Evolutionary conservation across 2,888 invertebrate genomes (phyloP), one percentile per base, ranked within the genome.

Genomic region (Trissonchulus latispiculum): DNA sequence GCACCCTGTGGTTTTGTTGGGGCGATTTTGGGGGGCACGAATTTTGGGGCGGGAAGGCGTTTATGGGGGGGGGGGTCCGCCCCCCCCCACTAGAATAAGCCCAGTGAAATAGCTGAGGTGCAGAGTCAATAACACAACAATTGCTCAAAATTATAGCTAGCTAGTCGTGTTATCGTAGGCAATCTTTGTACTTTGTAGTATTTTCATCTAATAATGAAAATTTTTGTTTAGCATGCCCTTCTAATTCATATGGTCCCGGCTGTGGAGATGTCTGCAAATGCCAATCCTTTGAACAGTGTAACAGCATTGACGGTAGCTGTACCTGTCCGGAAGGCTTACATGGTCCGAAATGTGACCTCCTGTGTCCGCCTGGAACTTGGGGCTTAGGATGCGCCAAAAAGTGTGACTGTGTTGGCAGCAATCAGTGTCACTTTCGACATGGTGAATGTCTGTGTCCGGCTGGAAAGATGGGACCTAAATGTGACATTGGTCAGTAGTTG

Each of bases 391-490:
- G 79, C 71, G 62, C 73, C n/a, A 37, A 77, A 71, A 36, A 62
- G n/a, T 80, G 80, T 69, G 37, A 74, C 64, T 78, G 78, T 66
- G 70, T 15, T 8, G 31, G 33, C 2, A 15, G n/a, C 28, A 33
- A 36, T 36, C 3, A 23, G 3, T 68, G 69, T 33, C 69, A 68
- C 35, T 68, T 36, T 33, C 29, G 23, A 32, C 33, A 33, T 69
- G 73, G 73, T n/a, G 31, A 72, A 61, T 73, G 73, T 32, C 36
- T 72, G 29, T 73, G 73, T 32, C 70, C 70, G 18, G 31, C 36
- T 8, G 73, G 73, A 28, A 36, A 28, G 18, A 33, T 36, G 23
- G 73, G 73, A 73, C 33, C 48, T 15, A 23, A 72, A 32, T 73
- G 73, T 35, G 72, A 73, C 29, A 18, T 15, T 3, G 33, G 72